Conservation (phyloP, 2,113 vertebrate species). For the Mobula birostris region DNA sequence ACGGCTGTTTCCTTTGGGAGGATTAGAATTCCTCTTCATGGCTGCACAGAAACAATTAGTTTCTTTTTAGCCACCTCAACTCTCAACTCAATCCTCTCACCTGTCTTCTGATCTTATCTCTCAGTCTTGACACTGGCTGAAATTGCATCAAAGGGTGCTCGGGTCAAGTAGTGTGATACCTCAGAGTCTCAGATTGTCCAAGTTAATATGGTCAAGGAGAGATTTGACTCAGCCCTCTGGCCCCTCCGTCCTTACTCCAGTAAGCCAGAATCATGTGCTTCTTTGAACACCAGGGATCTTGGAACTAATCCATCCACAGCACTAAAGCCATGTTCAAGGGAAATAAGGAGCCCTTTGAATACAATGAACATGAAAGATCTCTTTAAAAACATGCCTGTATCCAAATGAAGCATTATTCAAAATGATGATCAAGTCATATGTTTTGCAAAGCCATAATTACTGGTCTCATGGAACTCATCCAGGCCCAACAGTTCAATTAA, state of each 20-base stretch:
- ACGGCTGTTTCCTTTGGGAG: no score
- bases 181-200: background rate
- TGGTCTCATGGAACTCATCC: background rate
- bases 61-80: background rate
- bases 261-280: background rate
- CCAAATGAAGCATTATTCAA: background rate
- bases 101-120: background rate
- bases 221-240: background rate
- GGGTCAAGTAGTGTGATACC: background rate
- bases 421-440: background rate
- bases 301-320: background rate
- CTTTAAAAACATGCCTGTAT: background rate
- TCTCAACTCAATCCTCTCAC: background rate
- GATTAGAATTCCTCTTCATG: background rate
- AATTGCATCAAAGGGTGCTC: background rate
- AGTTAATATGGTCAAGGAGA: background rate
- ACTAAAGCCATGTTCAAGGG: background rate
- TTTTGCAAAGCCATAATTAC: background rate
- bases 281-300: no score
- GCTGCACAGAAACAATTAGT: background rate
- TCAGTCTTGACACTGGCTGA: background rate
- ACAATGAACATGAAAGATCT: background rate
- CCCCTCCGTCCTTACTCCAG: background rate
- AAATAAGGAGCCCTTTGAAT: slow-evolving; percentile 9
- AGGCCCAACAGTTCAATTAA: background rate